phyloP scores from a whole-genome alignment of 2,888 invertebrate species.

The Shargacucullia verbasci region DNA sequence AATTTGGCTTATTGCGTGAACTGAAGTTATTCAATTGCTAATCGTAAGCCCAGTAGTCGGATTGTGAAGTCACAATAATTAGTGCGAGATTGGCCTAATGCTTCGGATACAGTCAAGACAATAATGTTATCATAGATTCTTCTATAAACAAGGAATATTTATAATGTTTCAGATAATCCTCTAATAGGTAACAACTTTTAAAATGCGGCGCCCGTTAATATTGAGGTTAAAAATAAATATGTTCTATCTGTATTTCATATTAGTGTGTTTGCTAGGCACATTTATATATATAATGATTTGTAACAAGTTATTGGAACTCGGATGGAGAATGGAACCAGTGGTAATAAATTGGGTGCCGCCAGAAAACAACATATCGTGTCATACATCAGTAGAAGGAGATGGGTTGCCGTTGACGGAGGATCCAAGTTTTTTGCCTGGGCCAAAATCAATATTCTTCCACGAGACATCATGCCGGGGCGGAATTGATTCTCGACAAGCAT shows the following conservation, averaged over 20 bases:
- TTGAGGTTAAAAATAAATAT: not conserved
- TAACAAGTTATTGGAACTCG: not conserved
- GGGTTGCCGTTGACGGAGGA: slow-evolving; percentile 33
- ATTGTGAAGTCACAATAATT: no score
- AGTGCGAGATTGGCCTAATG: no score
- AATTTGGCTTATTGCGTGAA: no score
- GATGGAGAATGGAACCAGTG: not conserved
- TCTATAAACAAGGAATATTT: no score
- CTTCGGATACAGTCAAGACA: no score
- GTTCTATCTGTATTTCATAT: not conserved
- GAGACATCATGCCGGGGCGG: slow-evolving; percentile 89
- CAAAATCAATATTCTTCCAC: slow-evolving; percentile 89
- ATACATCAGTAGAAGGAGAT: slow-evolving; percentile 4
- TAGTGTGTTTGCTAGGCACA: not conserved
- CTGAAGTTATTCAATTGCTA: no score
- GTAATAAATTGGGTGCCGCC: slow-evolving; percentile 22
- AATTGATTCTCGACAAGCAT: slow-evolving; percentile 69
- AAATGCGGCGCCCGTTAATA: not conserved
- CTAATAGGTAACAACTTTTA: not conserved
- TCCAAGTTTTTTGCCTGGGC: slow-evolving; percentile 18
- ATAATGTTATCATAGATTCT: no score
- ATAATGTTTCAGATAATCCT: no score
- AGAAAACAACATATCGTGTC: slow-evolving; percentile 10
- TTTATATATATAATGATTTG: not conserved
- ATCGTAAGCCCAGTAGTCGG: no score